Evolutionary conservation across 2,113 vertebrate genomes (phyloP), one percentile per base, ranked within the genome.

Genomic region (Oncorhynchus gorbuscha): DNA sequence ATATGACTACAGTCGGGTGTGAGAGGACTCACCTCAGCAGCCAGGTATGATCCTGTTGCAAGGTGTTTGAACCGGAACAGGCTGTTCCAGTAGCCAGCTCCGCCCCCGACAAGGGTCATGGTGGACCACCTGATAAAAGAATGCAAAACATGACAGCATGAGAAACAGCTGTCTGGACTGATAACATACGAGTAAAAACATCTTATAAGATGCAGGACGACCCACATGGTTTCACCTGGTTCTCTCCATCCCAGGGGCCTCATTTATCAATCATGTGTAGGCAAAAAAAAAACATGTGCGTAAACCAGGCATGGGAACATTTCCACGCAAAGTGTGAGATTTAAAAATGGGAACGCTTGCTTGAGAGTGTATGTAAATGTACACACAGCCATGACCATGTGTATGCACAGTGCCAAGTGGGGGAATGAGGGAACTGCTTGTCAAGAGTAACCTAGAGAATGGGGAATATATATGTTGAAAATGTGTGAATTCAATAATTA

Each of bases 1-100:
- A 4, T 62, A 58, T 76, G 9, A 45, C 9, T 45, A 11, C 16
- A 12, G 16, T 55, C 14, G 0, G 1, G 51, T 90, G 89, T 91
- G 89, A 55, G 51, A 55, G 51, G 51, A 87, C 95, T 88, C 90
- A 98, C 94, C 95, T 99, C 97, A 71, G 97, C 97, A 78, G 98
- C 98, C 83, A 99, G 86, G 84, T 99, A 99, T 76, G 95, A 95
- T 6, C 98, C 98, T 0, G 98, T 99, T 64, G 98, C 97, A 81
- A 99, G 92, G 89, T 99, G 98, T 77, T 99, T 99, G 86, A 99
- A 99, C 18, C 97, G 93, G 83, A 99, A 99, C 81, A 99, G 94
- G 84, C 98, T 99, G 82, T 99, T 99, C 98, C 98, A 99, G 82
- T 99, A 99, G 0, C 98, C 98, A 0, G 98, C 98, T 0, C 98